Conservation (phyloP, 2,113 vertebrate species). For the Menura novaehollandiae region DNA sequence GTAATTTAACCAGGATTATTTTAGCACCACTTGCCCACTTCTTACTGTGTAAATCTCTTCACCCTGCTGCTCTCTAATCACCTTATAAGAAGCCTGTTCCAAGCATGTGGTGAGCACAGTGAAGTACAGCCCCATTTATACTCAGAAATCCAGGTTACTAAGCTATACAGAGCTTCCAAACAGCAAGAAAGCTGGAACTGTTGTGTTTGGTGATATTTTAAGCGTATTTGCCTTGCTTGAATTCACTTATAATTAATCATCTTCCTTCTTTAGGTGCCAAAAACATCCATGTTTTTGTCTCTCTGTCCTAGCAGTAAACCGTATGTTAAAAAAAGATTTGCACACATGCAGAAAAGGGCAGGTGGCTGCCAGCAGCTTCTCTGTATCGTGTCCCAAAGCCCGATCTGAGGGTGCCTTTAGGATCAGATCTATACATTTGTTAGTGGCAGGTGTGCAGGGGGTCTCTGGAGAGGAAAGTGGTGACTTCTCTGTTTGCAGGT, state of each 20-base stretch:
- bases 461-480: not conserved
- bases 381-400: not conserved
- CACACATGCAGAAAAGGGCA: not conserved
- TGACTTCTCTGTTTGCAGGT: slow-evolving; percentile 44
- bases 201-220: not conserved
- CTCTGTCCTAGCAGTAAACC: not conserved
- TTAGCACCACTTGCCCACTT: slow-evolving; percentile 17
- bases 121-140: slow-evolving; percentile 1
- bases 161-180: not conserved
- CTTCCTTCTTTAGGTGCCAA: not conserved
- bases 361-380: not conserved
- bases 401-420: not conserved
- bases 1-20: slow-evolving; percentile 29
- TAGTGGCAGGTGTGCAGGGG: not conserved
- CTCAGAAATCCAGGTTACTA: slow-evolving; percentile 26
- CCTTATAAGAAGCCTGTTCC: slow-evolving; percentile 15
- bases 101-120: not conserved
- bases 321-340: not conserved
- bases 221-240: not conserved
- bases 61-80: slow-evolving; percentile 27
- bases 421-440: not conserved
- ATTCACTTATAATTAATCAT: not conserved
- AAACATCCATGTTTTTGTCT: not conserved
- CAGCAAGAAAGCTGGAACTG: not conserved
- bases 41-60: slow-evolving; percentile 34